A percentile compares a stretch with the other conserved stretches of the same genome.
Evolutionary conservation across 2,113 vertebrate species (phyloP).

Genomic region (Burhinus oedicnemus): DNA sequence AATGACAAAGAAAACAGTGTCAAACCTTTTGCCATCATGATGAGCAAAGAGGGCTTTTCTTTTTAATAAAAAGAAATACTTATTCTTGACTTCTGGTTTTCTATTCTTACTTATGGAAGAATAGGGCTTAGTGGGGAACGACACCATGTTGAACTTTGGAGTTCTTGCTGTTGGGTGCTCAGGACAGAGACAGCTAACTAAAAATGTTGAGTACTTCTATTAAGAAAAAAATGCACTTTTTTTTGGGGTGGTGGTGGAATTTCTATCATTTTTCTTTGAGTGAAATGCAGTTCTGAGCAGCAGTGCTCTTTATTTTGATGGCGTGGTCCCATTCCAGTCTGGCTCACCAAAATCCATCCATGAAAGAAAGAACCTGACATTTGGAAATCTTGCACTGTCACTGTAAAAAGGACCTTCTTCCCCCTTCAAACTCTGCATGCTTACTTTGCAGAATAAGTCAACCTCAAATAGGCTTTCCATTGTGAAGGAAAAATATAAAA

Average conservation of each 20-base stretch:
- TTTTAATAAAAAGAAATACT: not conserved
- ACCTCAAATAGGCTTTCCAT: not conserved
- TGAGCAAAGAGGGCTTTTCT: not conserved
- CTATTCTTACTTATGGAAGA: not conserved
- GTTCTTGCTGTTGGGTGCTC: not conserved
- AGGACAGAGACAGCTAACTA: not conserved
- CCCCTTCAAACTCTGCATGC: not conserved
- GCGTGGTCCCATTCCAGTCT: not conserved
- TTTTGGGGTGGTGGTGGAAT: too few species aligned
- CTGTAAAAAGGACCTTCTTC: not conserved
- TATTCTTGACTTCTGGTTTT: not conserved
- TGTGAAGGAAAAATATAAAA: not conserved
- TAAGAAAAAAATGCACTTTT: not conserved
- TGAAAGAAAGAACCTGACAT: not conserved
- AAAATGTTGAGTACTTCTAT: not conserved
- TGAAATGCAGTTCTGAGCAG: not conserved
- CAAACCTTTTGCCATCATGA: not conserved
- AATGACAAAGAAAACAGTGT: not conserved
- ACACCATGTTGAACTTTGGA: not conserved
- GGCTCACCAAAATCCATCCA: not conserved
- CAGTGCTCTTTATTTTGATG: not conserved
- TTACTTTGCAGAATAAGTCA: not conserved
- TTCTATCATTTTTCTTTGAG: not conserved
- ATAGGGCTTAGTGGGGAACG: not conserved
- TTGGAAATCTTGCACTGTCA: not conserved